Base-by-base conservation (phyloP, 2,888 invertebrate species). In the Alviniconcha strummeri region DNA sequence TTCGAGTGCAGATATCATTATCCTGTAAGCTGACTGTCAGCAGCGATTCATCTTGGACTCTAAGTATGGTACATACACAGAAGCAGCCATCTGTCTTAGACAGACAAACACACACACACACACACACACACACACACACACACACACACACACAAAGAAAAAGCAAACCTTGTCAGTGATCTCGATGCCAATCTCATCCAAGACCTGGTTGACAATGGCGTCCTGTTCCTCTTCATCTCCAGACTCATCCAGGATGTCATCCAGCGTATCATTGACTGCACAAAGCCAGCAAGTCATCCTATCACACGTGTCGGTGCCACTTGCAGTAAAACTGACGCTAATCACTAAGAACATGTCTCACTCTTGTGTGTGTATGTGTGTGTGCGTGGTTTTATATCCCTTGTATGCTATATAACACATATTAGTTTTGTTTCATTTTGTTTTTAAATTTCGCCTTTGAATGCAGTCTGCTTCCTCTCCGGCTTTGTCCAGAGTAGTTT, bases 161-260 rank as follows among this genome's bases (percentile, higher is more conserved):
- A 19, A 5, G 64, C 89, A 93, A 93, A 97, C 97, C 95, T 97
- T 97, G 90, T 97, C 97, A 88, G 97, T 96, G 87, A 98, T 96
- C 94, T 98, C 98, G 93, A 98, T 98, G 87, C 98, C 98, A 91
- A 98, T 98, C 94, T 98, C 98, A 94, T 98, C 98, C n/a, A 98
- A 95, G 72, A 98, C 97, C 94, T 97, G 96, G 83, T 82, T 96
- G n/a, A 98, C 96, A 94, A 98, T 96, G 87, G 96, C 96, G 91
- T 98, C 97, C 90, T 96, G 95, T 94, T 98, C 98, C 88, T 96
- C 96, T 93, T 98, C 98, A 93, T 98, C 98, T 0, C 96, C 98
- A 13, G 97, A 97, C 90, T 97, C 98, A 71, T 95, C 96, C 90
- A 98, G 95, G 91, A 98, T 97, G 91, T 97, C 97, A 94, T 98